phyloP scores from a whole-genome alignment of 2,888 invertebrate genomes.

The Cataglyphis albicans region DNA sequence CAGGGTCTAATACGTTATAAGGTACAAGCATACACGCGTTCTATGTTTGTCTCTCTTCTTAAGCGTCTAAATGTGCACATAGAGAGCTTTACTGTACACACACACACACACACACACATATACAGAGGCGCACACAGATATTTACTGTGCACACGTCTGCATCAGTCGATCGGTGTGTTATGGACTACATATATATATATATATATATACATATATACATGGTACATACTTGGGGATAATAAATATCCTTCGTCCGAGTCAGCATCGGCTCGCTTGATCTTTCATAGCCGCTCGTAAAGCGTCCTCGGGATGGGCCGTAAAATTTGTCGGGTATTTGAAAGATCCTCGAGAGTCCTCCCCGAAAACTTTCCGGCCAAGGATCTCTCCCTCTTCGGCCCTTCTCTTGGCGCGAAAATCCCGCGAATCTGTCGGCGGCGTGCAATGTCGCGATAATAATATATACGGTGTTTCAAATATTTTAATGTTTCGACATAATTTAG shows the following conservation, averaged over 20 bases:
- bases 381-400: background rate
- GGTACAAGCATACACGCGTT: conserved; percentile 29
- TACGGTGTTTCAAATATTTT: background rate
- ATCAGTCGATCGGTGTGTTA: background rate
- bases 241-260: conserved; percentile 80
- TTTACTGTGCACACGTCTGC: background rate
- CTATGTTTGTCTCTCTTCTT: conserved; percentile 36
- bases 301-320: conserved; percentile 75
- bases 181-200: conserved; percentile 32
- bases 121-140: background rate
- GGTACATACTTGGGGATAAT: conserved; percentile 76
- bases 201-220: conserved; percentile 49
- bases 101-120: background rate
- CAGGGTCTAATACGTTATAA: conserved; percentile 70
- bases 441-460: background rate
- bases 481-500: background rate
- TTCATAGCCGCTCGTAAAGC: conserved; percentile 81
- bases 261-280: conserved; percentile 81
- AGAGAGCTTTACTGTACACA: conserved; percentile 22
- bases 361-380: conserved; percentile 56
- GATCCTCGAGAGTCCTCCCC: conserved; percentile 60
- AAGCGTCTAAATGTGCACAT: conserved; percentile 31
- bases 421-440: conserved; percentile 6
- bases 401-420: conserved; percentile 28
- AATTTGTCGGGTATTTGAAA: conserved; percentile 78